Conservation (phyloP, 30 jellyfish, hydroid and myxozoan genomes). For the Aurelia aurita region DNA sequence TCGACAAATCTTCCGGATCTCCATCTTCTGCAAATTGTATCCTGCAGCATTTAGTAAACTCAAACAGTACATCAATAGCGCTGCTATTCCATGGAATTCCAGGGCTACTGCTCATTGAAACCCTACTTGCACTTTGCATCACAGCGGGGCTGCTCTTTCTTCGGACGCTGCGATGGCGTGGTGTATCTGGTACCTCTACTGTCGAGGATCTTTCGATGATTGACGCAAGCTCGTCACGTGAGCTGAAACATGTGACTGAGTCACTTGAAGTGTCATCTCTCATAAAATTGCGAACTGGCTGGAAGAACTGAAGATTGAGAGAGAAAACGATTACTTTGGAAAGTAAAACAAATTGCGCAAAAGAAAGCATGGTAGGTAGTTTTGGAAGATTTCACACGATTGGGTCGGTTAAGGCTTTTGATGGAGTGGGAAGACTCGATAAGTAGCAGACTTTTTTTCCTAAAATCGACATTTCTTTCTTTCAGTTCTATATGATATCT, state of each 20-base stretch:
- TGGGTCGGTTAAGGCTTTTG: too few species aligned
- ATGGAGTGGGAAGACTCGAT: too few species aligned
- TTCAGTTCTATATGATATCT: too few species aligned
- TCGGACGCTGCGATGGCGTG: conserved; percentile 74
- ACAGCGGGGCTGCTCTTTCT: conserved; percentile 68
- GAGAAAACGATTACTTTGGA: not conserved
- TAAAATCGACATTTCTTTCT: too few species aligned
- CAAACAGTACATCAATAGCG: conserved; percentile 59
- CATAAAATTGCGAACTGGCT: conserved; percentile 55
- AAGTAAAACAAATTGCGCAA: not conserved
- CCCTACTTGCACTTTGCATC: conserved; percentile 12
- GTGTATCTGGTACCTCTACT: conserved; percentile 59
- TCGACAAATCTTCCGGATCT: conserved; percentile 28
- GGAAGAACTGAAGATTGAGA: conserved; percentile 41
- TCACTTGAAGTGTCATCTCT: conserved; percentile 30
- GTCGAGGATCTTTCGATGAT: conserved; percentile 28
- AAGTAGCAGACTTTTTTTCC: too few species aligned
- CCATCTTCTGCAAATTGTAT: conserved; percentile 47
- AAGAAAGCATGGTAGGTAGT: not conserved
- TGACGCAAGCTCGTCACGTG: conserved; percentile 49
- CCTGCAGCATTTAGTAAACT: conserved; percentile 34
- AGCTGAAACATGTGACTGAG: conserved; percentile 22
- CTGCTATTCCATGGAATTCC: conserved; percentile 61
- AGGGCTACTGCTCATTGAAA: conserved; percentile 1
- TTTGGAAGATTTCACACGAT: too few species aligned